Conservation (phyloP, 2,888 invertebrate genomes). For the Megamerina dolium region DNA sequence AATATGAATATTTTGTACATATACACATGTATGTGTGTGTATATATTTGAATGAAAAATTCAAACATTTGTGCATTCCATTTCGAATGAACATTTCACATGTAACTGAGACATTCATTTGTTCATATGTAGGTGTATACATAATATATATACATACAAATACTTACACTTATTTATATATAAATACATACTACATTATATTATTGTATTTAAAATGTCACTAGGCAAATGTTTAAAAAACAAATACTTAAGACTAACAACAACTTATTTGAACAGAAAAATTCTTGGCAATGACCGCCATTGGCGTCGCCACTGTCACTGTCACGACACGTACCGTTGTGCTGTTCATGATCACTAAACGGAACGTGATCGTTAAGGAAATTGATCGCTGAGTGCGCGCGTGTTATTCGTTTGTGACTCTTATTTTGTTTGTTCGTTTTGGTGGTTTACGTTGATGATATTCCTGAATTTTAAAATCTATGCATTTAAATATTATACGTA, state of each 20-base stretch:
- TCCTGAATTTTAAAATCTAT: background rate
- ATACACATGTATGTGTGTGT: too few species aligned
- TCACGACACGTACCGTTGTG: background rate
- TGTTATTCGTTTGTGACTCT: background rate
- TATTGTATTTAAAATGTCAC: too few species aligned
- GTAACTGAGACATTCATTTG: too few species aligned
- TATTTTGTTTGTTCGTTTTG: slow-evolving; percentile 1
- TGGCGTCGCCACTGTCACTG: background rate
- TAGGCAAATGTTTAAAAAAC: background rate
- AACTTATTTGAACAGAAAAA: background rate
- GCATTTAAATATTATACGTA: too few species aligned
- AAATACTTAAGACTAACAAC: background rate
- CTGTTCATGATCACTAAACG: too few species aligned
- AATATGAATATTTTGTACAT: too few species aligned
- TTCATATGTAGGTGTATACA: too few species aligned
- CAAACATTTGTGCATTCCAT: background rate
- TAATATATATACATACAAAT: too few species aligned
- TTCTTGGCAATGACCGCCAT: slow-evolving; percentile 12
- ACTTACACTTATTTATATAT: too few species aligned
- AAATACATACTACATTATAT: too few species aligned
- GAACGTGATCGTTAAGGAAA: background rate
- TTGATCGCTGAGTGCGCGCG: background rate
- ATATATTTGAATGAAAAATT: background rate
- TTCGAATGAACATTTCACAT: too few species aligned
- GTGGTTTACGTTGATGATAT: background rate